Evolutionary conservation across 2,113 vertebrate genomes (phyloP), one percentile per base, ranked within the genome.

Genomic region (Phocoena sinus): DNA sequence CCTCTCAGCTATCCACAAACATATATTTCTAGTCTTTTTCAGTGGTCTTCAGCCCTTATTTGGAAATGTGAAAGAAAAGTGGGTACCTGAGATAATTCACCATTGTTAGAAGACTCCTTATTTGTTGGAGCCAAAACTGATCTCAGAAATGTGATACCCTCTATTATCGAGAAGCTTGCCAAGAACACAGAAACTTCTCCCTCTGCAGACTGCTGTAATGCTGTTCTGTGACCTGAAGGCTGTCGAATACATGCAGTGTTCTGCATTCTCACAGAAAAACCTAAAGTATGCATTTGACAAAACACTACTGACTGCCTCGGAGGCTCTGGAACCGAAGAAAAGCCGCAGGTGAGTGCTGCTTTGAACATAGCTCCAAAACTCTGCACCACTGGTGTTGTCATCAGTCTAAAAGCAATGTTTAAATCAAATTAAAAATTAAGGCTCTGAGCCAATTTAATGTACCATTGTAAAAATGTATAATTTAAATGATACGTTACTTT

Each of bases 51-150:
- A 99, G 77, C 99, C 99, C 93, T 99, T 99, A 0, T 99, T 99
- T 99, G 99, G 99, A 99, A 99, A 99, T 97, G 99, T 99, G 96
- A 99, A 99, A 99, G 99, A 99, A 99, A 99, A 99, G 99, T 99
- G 99, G 99, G 99, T 99, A 97, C 99, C 99, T 95, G 99, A 99
- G 98, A 99, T 99, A 96, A 99, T 99, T 98, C 99, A 99, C 97
- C 99, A 99, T 98, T 99, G 99, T 99, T 99, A 99, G 97, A 99
- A 99, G 99, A 99, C 99, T 92, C 99, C 99, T 44, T 99, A 98
- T 98, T 99, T 98, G 99, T 99, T 89, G 99, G 99, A 97, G 99
- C 99, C 95, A 99, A 99, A 97, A 99, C 99, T 89, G 99, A 99
- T 98, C 98, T 99, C 97, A 99, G 99, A 94, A 99, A 99, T 95